A percentile compares a stretch with the other conserved stretches of the same genome.
Evolutionary conservation across 2,113 vertebrate genomes (phyloP).

Genomic region (Opisthocomus hoazin): DNA sequence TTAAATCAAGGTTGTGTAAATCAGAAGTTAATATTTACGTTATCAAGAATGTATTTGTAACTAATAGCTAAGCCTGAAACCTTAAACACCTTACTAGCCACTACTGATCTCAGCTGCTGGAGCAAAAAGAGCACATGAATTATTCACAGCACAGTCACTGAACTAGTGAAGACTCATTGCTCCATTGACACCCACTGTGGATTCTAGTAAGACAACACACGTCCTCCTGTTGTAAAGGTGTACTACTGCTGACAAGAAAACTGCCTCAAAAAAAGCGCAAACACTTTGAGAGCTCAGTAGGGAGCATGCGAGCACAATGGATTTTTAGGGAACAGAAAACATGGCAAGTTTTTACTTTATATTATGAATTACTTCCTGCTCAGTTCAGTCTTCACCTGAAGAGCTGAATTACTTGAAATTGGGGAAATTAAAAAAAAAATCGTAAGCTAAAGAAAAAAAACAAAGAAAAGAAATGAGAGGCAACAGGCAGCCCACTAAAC

Average conservation of each 20-base stretch:
- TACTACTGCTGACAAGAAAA: not conserved
- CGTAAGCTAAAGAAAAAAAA: not conserved
- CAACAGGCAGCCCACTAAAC: not conserved
- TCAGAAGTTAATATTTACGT: not conserved
- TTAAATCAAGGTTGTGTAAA: not conserved
- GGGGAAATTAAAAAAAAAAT: not conserved
- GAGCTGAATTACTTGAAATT: not conserved
- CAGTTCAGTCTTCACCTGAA: not conserved
- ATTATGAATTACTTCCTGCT: not conserved
- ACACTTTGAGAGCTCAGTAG: not conserved
- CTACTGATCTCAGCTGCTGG: not conserved
- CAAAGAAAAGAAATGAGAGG: not conserved
- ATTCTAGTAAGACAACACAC: not conserved
- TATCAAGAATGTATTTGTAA: slow-evolving; percentile 30
- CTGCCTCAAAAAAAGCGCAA: not conserved
- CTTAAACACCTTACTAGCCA: slow-evolving; percentile 4
- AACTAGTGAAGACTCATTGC: not conserved
- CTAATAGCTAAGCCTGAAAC: slow-evolving; percentile 43
- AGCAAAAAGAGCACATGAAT: slow-evolving; percentile 28
- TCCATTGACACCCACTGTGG: not conserved
- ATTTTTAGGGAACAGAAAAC: not conserved
- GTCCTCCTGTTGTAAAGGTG: not conserved
- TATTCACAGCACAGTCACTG: not conserved
- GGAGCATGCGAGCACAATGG: not conserved
- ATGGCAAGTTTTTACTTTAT: not conserved